Evolutionary conservation across 2,888 invertebrate genomes (phyloP).

Genomic region (Zelleria hepariella): DNA sequence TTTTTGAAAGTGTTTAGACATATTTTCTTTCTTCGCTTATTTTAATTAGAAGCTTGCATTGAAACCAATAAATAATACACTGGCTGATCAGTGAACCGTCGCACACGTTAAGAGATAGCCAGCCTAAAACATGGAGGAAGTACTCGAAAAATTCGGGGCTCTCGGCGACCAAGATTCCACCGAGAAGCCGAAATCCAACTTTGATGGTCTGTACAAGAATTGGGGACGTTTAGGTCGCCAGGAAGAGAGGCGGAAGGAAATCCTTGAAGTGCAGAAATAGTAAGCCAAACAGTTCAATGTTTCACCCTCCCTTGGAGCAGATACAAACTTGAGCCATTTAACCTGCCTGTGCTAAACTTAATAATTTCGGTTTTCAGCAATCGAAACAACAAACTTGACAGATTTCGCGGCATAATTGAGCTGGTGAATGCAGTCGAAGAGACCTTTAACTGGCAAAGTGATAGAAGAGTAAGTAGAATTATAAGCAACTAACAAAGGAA

Average conservation of each 20-base stretch:
- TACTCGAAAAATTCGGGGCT: conserved; percentile 33
- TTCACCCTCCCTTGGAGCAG: no score
- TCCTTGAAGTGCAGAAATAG: conserved; percentile 73
- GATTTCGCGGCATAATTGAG: conserved; percentile 65
- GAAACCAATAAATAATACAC: background rate
- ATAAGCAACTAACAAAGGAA: background rate
- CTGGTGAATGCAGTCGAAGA: conserved; percentile 38
- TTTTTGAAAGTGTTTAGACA: no score
- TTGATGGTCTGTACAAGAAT: conserved; percentile 49
- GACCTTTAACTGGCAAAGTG: conserved; percentile 15
- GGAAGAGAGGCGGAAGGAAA: conserved; percentile 65
- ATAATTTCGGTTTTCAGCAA: conserved; percentile 44
- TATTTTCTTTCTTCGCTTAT: no score
- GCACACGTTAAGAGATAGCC: background rate
- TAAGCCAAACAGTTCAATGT: no score
- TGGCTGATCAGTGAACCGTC: background rate
- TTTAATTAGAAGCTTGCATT: no score
- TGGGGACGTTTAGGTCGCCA: conserved; percentile 51
- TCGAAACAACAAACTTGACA: conserved; percentile 57
- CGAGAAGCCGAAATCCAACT: conserved; percentile 19
- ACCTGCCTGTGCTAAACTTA: background rate
- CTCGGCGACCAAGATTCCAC: conserved; percentile 16
- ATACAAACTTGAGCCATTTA: background rate
- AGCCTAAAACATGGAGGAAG: conserved; percentile 39
- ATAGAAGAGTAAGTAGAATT: conserved; percentile 12